A percentile compares a stretch with the other conserved stretches of the same genome.
phyloP scores from a whole-genome alignment of 64 coral and sea anemone species.

The Montipora efflorescens region DNA sequence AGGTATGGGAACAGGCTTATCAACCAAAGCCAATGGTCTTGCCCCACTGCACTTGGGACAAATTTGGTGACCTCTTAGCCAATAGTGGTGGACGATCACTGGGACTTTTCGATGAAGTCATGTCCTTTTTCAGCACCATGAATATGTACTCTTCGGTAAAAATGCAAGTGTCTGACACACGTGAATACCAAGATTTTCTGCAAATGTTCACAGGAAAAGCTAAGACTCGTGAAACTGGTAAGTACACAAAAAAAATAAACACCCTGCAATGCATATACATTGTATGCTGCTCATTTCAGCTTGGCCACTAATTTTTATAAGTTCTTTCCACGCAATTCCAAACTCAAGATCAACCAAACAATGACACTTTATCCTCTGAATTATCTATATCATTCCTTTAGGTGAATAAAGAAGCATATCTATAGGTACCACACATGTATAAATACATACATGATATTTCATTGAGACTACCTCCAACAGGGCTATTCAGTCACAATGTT shows the following conservation, averaged over 20 bases:
- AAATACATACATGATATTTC: no score
- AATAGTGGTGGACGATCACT: slow-evolving; percentile 13
- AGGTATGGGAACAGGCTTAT: not conserved
- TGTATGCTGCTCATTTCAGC: not conserved
- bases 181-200: slow-evolving; percentile 72
- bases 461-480: no score
- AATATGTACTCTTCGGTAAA: slow-evolving; percentile 63
- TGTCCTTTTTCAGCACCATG: slow-evolving; percentile 73
- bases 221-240: slow-evolving; percentile 64
- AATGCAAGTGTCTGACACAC: slow-evolving; percentile 52
- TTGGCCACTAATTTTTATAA: not conserved
- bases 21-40: not conserved
- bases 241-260: not conserved
- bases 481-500: no score
- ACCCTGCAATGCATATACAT: not conserved
- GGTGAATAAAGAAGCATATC: not conserved
- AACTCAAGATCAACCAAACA: not conserved
- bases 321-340: not conserved
- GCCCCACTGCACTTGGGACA: slow-evolving; percentile 79
- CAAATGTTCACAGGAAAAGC: slow-evolving; percentile 67
- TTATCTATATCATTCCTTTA: not conserved
- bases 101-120: slow-evolving; percentile 62
- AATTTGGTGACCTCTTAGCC: slow-evolving; percentile 65
- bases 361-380: not conserved
- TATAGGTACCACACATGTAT: no score